These are phyloP conservation scores for Lamproptera curius DNA, from an alignment of 2,888 invertebrate genomes.

Conservation along the genomic window DNA sequence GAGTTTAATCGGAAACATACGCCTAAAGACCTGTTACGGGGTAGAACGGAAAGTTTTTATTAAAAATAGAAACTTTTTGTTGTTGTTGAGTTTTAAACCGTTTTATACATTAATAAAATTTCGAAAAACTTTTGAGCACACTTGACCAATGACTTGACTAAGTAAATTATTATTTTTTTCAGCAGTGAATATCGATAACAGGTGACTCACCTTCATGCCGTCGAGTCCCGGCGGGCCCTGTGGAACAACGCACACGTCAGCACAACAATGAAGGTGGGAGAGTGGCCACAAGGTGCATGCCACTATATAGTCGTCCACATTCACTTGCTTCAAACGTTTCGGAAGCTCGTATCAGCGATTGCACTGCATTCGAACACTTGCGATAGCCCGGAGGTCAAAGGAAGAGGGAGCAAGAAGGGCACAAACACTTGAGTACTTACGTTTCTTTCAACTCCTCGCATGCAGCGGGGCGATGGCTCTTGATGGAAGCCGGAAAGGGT, in stretches of 20 bases:
- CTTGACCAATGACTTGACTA: too few species aligned
- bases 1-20: too few species aligned
- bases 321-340: background rate
- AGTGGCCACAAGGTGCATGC: too few species aligned
- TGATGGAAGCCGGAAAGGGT: constrained; percentile 12
- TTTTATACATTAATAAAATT: too few species aligned
- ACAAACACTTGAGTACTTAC: background rate
- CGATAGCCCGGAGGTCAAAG: background rate
- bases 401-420: background rate
- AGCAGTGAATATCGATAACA: too few species aligned
- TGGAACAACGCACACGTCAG: constrained; percentile 69
- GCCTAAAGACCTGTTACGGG: too few species aligned
- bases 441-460: background rate
- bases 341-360: background rate
- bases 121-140: too few species aligned
- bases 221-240: constrained; percentile 96
- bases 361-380: background rate
- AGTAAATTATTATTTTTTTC: too few species aligned
- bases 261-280: constrained; percentile 10
- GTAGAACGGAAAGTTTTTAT: too few species aligned
- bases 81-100: too few species aligned
- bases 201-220: constrained; percentile 97
- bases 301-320: too few species aligned
- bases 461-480: constrained; percentile 13
- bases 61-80: too few species aligned